phyloP scores from a whole-genome alignment of 2,888 invertebrate genomes.

The Phymatocera aterrima region DNA sequence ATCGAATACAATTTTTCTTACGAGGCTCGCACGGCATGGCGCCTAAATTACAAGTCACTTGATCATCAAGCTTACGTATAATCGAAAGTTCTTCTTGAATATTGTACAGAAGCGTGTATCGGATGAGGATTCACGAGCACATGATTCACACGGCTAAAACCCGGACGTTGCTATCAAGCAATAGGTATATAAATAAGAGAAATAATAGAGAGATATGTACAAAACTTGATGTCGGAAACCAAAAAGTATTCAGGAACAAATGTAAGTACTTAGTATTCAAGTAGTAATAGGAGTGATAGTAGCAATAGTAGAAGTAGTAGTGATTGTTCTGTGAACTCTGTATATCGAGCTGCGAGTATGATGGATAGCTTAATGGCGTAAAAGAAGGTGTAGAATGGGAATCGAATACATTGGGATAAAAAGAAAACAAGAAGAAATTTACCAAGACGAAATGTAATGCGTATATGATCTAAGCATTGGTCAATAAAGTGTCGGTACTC shows the following conservation, averaged over 20 bases:
- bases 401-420: conserved; percentile 9
- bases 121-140: conserved; percentile 5
- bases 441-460: conserved; percentile 43
- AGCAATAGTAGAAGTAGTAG: neutral
- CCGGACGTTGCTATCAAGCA: conserved; percentile 29
- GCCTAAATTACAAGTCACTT: too few relatives aligned
- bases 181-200: neutral
- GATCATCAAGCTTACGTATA: too few relatives aligned
- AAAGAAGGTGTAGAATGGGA: neutral
- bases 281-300: neutral
- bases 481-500: conserved; percentile 63
- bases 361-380: conserved; percentile 7
- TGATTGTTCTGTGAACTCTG: too few relatives aligned
- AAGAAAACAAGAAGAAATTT: neutral
- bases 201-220: neutral
- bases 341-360: neutral
- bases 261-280: neutral
- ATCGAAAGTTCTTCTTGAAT: neutral
- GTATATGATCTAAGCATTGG: conserved; percentile 57
- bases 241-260: too few relatives aligned
- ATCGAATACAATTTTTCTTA: neutral
- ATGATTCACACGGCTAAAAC: conserved; percentile 23
- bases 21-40: too few relatives aligned
- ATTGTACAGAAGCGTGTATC: neutral
- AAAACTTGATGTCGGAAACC: neutral